These are phyloP conservation scores for Panagrolaimus sp. DNA, from an alignment of 1,140 invertebrate species.

Conservation along the genomic window DNA sequence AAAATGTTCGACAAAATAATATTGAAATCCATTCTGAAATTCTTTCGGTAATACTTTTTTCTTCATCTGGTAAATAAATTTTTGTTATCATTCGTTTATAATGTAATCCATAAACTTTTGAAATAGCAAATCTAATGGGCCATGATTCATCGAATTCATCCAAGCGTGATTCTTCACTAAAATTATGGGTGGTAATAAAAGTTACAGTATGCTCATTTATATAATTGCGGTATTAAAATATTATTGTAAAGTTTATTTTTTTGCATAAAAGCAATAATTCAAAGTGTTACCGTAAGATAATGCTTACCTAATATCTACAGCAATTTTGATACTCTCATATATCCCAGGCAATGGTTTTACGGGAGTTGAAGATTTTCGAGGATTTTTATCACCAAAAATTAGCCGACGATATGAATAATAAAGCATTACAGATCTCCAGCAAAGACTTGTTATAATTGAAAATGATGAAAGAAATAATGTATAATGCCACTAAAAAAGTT, in stretches of 20 bases:
- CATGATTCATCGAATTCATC: slow-evolving; percentile 4
- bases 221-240: too few species aligned
- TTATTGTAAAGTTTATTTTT: too few species aligned
- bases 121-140: not conserved
- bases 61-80: not conserved
- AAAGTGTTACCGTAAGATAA: too few species aligned
- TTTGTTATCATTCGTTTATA: slow-evolving; percentile 8
- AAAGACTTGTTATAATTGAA: slow-evolving; percentile 35
- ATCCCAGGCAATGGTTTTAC: not conserved
- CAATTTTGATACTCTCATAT: not conserved
- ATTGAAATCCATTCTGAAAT: not conserved
- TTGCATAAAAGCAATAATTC: too few species aligned
- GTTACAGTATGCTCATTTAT: too few species aligned
- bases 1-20: not conserved
- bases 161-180: not conserved
- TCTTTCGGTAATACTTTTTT: not conserved
- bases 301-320: not conserved
- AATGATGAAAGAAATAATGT: slow-evolving; percentile 45
- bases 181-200: too few species aligned
- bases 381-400: slow-evolving; percentile 17
- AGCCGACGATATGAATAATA: slow-evolving; percentile 50
- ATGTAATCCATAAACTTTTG: slow-evolving; percentile 1
- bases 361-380: not conserved
- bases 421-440: slow-evolving; percentile 48
- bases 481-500: slow-evolving; percentile 31